Conservation (phyloP, 1,140 invertebrate genomes). For the Tetragonula clypearis region DNA sequence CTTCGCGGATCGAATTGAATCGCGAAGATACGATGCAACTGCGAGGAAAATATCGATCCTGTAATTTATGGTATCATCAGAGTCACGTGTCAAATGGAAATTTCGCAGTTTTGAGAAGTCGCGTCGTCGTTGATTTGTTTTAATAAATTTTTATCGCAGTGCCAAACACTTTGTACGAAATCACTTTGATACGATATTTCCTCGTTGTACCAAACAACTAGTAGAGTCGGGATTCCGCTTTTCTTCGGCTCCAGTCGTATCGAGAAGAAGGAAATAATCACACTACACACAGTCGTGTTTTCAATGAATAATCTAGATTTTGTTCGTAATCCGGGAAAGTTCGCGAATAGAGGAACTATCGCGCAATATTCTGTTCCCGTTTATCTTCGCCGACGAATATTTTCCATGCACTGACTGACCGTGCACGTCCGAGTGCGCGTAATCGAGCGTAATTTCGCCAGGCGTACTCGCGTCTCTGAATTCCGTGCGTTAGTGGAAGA, state of each 20-base stretch:
- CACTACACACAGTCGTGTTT: neutral
- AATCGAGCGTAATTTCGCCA: constrained; percentile 50
- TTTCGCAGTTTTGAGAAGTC: neutral
- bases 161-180: neutral
- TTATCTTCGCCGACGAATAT: neutral
- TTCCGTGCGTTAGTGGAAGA: constrained; percentile 52
- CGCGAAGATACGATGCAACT: neutral
- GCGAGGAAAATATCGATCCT: neutral
- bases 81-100: neutral
- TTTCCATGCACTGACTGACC: neutral
- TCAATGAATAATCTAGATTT: neutral
- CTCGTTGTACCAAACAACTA: neutral
- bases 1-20: neutral
- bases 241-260: neutral
- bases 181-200: neutral
- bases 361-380: constrained; percentile 6
- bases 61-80: neutral
- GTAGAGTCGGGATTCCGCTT: neutral
- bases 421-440: constrained; percentile 9
- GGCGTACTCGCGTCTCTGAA: constrained; percentile 39
- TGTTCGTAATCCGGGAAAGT: neutral
- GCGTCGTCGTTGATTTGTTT: neutral
- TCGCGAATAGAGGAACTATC: neutral
- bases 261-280: too few species aligned
- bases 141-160: neutral